A percentile compares a stretch with the other conserved stretches of the same genome.
phyloP scores from a whole-genome alignment of 2,888 invertebrate genomes.

The Reticulitermes lucifugus region DNA sequence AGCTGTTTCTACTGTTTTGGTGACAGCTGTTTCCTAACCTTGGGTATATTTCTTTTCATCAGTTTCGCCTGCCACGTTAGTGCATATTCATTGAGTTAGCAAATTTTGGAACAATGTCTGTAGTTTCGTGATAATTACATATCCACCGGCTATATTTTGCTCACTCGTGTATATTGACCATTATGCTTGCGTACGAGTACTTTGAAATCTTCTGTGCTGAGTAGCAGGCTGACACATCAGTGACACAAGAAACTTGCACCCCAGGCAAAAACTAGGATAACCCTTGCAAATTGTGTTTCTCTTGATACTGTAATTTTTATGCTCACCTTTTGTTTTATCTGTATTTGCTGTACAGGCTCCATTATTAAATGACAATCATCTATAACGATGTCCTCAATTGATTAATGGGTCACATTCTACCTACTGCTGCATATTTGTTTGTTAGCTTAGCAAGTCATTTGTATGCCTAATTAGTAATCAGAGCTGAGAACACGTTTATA shows the following conservation, averaged over 20 bases:
- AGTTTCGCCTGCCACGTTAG: too few relatives aligned
- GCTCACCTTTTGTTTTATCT: background rate
- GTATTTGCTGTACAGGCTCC: background rate
- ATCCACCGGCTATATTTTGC: background rate
- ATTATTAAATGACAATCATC: background rate
- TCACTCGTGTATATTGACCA: background rate
- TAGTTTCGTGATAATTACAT: too few relatives aligned
- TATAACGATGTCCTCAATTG: background rate
- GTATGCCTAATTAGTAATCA: background rate
- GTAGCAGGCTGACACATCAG: conserved; percentile 1
- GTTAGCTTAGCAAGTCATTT: background rate
- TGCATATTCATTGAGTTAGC: too few relatives aligned
- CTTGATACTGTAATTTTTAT: background rate
- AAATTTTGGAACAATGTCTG: too few relatives aligned
- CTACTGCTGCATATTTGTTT: background rate
- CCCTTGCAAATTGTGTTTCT: background rate
- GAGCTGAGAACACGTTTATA: background rate
- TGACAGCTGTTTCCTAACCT: too few relatives aligned
- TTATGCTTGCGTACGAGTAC: background rate
- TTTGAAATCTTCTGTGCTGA: background rate
- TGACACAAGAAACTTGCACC: background rate
- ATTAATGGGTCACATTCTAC: background rate
- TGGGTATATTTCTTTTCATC: too few relatives aligned
- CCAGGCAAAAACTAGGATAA: background rate
- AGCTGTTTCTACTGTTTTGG: too few relatives aligned